Conservation (phyloP, 1,140 invertebrate species). For the Portunus trituberculatus region DNA sequence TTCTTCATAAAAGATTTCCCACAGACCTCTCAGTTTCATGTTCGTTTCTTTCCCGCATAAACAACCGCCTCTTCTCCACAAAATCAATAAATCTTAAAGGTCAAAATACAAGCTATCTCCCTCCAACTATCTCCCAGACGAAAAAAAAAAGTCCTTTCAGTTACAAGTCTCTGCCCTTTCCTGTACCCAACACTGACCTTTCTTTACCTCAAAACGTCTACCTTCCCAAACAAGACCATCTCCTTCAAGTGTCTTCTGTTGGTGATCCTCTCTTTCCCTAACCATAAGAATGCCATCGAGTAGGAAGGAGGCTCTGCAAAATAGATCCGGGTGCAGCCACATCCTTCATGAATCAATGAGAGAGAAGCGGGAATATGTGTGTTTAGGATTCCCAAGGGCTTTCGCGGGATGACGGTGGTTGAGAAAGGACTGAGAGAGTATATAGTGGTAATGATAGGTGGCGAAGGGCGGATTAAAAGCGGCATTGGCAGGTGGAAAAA, state of each 20-base stretch:
- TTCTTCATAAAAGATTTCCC: too few species aligned
- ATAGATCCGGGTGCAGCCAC: background rate
- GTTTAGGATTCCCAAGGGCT: too few species aligned
- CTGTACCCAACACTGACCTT: background rate
- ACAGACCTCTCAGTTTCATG: too few species aligned
- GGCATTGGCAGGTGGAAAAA: background rate
- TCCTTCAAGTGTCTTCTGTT: background rate
- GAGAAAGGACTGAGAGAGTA: background rate
- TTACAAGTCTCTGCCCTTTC: background rate
- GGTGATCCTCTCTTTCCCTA: background rate
- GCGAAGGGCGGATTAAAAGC: background rate
- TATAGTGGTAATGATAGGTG: background rate
- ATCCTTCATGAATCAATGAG: background rate
- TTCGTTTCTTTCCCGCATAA: too few species aligned
- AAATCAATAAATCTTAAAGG: too few species aligned
- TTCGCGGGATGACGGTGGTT: too few species aligned
- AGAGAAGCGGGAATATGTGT: background rate
- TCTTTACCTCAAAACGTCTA: background rate
- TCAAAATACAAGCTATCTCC: background rate
- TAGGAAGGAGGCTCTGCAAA: too few species aligned
- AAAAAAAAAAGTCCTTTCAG: too few species aligned
- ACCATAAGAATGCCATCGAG: background rate
- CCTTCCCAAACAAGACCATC: background rate
- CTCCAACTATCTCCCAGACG: background rate
- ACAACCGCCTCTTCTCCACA: too few species aligned